phyloP scores from a whole-genome alignment of 2,888 invertebrate genomes.

The Tipula vernalis region DNA sequence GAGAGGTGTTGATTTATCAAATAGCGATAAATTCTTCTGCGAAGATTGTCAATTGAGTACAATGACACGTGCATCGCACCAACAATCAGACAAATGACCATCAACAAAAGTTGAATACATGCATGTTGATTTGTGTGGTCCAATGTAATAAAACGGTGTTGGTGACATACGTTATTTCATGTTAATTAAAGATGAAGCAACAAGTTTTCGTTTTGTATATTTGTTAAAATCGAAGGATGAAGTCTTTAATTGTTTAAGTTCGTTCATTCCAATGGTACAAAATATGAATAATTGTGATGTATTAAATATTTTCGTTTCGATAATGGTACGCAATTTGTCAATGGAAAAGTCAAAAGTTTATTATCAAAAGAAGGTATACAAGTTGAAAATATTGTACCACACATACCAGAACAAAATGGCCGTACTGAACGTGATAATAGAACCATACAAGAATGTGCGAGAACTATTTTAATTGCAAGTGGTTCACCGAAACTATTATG shows the following conservation, averaged over 20 bases:
- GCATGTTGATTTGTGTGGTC: no score
- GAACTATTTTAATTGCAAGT: no score
- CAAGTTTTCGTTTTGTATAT: no score
- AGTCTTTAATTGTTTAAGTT: neutral
- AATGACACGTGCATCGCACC: neutral
- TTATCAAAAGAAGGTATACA: neutral
- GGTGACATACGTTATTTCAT: slow-evolving; percentile 11
- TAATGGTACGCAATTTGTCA: slow-evolving; percentile 13
- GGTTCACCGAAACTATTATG: no score
- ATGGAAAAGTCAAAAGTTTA: slow-evolving; percentile 8
- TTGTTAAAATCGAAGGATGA: neutral
- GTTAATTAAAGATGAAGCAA: no score
- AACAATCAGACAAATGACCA: neutral
- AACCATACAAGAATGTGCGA: slow-evolving; percentile 19
- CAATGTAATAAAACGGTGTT: slow-evolving; percentile 12
- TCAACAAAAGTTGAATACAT: no score
- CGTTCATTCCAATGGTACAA: neutral
- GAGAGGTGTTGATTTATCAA: neutral
- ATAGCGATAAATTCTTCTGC: no score
- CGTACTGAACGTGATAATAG: slow-evolving; percentile 21
- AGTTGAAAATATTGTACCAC: slow-evolving; percentile 11
- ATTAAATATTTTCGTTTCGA: slow-evolving; percentile 9
- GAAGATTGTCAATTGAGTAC: neutral
- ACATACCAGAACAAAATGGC: slow-evolving; percentile 21
- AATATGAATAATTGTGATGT: neutral